These are phyloP conservation scores for Sebastes cheni DNA, from an alignment of 2,797 vertebrate genomes.

Conservation along the genomic window DNA sequence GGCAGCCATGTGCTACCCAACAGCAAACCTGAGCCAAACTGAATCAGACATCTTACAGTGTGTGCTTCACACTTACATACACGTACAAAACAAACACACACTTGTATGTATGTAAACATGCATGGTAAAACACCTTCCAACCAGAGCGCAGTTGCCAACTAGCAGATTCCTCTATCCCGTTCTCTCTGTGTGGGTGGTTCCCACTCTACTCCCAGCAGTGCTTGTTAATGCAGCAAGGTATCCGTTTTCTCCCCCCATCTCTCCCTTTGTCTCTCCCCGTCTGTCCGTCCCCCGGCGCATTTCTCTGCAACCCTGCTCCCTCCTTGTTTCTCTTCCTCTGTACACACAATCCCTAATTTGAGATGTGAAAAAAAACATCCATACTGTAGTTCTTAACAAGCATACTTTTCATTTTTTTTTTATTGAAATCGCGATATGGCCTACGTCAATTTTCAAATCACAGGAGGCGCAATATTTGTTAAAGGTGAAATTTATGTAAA, in stretches of 20 bases:
- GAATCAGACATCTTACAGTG: conserved; percentile 12
- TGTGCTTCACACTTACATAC: conserved; percentile 24
- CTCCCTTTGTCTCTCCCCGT: background rate
- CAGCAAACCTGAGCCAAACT: conserved; percentile 37
- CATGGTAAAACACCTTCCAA: conserved; percentile 17
- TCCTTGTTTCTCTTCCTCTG: conserved; percentile 10
- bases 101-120: conserved; percentile 38
- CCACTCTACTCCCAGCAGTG: conserved; percentile 49
- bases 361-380: background rate
- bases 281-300: background rate
- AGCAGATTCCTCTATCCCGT: conserved; percentile 22
- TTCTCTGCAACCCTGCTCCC: conserved; percentile 29
- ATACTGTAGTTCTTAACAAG: background rate
- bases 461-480: background rate
- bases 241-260: conserved; percentile 5
- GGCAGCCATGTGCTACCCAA: conserved; percentile 16
- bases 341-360: conserved; percentile 9
- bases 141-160: conserved; percentile 17
- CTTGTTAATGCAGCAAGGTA: conserved; percentile 59
- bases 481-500: no score
- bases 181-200: conserved; percentile 48
- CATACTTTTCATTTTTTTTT: background rate
- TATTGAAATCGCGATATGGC: background rate
- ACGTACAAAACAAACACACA: conserved; percentile 7
- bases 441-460: background rate